Conservation (phyloP, 2,888 invertebrate species). For the Stenolophus ochropezus region DNA sequence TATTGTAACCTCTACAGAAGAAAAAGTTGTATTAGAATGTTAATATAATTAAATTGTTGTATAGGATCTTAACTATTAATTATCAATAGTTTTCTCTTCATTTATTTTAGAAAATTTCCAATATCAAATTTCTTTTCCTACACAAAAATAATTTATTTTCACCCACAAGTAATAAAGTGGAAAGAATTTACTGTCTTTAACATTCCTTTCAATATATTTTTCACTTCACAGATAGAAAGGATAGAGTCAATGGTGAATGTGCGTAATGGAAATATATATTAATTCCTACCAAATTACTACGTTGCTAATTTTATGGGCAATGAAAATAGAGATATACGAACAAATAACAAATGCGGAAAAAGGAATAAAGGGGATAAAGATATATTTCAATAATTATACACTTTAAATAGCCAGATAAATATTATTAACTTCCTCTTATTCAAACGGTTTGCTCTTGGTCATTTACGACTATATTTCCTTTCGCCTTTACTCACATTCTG, state of each 20-base stretch:
- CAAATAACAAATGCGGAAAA: not conserved
- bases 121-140: conserved; percentile 23
- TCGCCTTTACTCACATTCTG: too few relatives aligned
- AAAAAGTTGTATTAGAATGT: conserved; percentile 24
- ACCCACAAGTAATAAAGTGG: conserved; percentile 15
- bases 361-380: not conserved
- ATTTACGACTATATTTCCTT: too few relatives aligned
- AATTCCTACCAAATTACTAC: conserved; percentile 9
- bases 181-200: conserved; percentile 10
- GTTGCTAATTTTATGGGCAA: conserved; percentile 17
- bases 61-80: conserved; percentile 1
- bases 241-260: not conserved
- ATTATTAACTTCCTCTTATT: not conserved
- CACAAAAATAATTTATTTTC: conserved; percentile 23
- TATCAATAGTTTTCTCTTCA: conserved; percentile 31
- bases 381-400: not conserved
- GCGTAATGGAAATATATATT: not conserved
- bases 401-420: not conserved
- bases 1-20: not conserved
- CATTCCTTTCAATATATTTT: not conserved
- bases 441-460: not conserved
- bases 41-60: conserved; percentile 26
- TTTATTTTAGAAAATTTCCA: conserved; percentile 31
- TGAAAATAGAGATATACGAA: not conserved
- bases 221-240: not conserved